Conservation (phyloP, 2,797 vertebrate genomes). For the Apodemus agrarius region DNA sequence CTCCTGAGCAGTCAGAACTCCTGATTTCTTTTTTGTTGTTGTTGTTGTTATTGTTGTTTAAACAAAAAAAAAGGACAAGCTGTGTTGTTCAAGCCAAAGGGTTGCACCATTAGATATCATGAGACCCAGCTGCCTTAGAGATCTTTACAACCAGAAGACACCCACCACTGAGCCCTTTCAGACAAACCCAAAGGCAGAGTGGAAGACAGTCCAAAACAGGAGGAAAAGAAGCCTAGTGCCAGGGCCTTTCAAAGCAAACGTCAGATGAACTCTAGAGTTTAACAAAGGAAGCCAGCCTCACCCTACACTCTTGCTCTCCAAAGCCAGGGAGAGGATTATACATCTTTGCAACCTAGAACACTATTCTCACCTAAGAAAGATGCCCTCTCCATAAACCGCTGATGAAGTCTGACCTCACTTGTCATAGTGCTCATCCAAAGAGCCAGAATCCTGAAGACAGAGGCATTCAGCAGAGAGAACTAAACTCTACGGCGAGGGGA, state of each 20-base stretch:
- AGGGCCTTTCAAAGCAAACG: background rate
- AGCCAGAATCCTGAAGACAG: background rate
- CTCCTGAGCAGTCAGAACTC: background rate
- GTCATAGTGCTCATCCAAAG: background rate
- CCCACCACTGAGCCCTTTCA: background rate
- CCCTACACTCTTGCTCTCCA: background rate
- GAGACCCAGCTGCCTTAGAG: background rate
- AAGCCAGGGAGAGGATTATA: background rate
- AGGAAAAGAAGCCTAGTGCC: background rate
- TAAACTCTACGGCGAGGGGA: fast-evolving
- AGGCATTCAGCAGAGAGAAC: background rate
- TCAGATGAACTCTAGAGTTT: background rate
- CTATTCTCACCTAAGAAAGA: background rate
- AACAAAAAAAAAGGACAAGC: too few species aligned
- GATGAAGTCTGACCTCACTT: background rate
- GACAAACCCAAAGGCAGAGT: background rate
- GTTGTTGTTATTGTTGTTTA: background rate
- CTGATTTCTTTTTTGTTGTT: background rate
- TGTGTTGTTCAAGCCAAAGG: conserved; percentile 11
- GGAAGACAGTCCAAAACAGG: background rate
- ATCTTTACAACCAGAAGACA: conserved; percentile 10
- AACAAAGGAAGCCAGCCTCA: background rate
- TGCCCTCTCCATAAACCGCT: background rate
- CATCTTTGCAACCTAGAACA: background rate
- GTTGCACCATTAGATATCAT: background rate